Evolutionary conservation across 2,888 invertebrate genomes (phyloP), one percentile per base, ranked within the genome.

Genomic region (Andrena praecox): DNA sequence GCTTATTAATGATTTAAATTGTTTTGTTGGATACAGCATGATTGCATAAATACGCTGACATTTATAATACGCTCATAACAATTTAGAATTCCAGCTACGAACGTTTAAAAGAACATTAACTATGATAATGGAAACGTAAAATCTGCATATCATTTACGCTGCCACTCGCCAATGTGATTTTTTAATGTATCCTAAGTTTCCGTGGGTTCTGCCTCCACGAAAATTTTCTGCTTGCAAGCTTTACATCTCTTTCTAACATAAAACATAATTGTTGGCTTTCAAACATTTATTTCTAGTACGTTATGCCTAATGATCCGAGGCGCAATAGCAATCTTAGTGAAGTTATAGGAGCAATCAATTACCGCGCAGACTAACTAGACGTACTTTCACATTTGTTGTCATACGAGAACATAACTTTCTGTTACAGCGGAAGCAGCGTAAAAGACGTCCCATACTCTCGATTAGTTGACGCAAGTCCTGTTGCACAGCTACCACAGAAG

Each of bases 401-500:
- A 54, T 12, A n/a, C 4, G 10, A 7, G 56, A 48, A 27, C 4
- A 50, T 27, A 31, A 24, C 7, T 42, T 69, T 63, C 84, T 80
- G 24, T 87, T 85, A 35, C 68, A 92, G 93, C 3, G 92, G 91
- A 12, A 85, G 90, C n/a, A 95, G 94, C 29, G 94, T 94, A 83
- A 95, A 95, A 85, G 97, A 97, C 89, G 97, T 98, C 16, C 98
- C 98, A 0, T 98, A 98, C 91, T 96, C 97, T 2, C 95, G 97
- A 52, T 94, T 98, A 71, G 95, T 97, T 6, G 97, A 98, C 89
- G 95, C 96, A 0, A 96, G 96, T 90, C 95, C 95, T 0, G 93
- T 93, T 56, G 94, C 85, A 82, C 94, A 93, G 54, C 89, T 94
- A 93, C 95, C 94, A 85, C 95, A 95, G 0, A 97, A 97, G 93